Evolutionary conservation across 2,113 vertebrate genomes (phyloP).

Genomic region (Urocitellus parryii): DNA sequence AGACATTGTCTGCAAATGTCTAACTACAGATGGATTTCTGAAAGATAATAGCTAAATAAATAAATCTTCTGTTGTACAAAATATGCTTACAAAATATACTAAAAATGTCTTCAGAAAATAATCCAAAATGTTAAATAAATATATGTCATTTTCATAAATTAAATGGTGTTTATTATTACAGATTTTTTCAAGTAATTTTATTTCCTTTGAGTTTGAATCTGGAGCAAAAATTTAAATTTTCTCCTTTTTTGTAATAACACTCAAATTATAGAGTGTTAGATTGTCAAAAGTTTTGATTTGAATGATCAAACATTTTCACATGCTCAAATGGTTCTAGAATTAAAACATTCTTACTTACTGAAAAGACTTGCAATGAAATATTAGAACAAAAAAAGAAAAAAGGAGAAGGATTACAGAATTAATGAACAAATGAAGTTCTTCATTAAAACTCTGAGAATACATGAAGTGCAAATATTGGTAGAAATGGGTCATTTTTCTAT

Average conservation of each 20-base stretch:
- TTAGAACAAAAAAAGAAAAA: constrained; percentile 29
- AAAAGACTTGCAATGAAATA: constrained; percentile 33
- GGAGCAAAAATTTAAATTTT: constrained; percentile 45
- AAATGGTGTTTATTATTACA: background rate
- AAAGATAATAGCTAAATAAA: background rate
- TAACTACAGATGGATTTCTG: constrained; percentile 39
- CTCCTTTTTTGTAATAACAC: background rate
- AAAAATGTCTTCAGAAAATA: background rate
- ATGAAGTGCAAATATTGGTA: constrained; percentile 45
- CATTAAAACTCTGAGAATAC: constrained; percentile 16
- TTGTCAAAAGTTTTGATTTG: constrained; percentile 66
- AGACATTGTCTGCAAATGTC: background rate
- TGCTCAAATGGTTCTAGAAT: background rate
- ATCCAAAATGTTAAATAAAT: constrained; percentile 36
- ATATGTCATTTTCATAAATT: background rate
- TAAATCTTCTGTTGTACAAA: background rate
- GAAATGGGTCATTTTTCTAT: background rate
- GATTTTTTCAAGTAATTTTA: background rate
- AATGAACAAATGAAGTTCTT: constrained; percentile 35
- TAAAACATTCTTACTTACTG: constrained; percentile 64
- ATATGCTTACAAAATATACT: background rate
- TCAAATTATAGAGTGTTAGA: constrained; percentile 48
- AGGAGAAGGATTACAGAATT: background rate
- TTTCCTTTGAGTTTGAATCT: background rate
- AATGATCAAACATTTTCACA: constrained; percentile 61